Evolutionary conservation across 1,140 invertebrate genomes (phyloP).

Genomic region (Diuraphis noxia): DNA sequence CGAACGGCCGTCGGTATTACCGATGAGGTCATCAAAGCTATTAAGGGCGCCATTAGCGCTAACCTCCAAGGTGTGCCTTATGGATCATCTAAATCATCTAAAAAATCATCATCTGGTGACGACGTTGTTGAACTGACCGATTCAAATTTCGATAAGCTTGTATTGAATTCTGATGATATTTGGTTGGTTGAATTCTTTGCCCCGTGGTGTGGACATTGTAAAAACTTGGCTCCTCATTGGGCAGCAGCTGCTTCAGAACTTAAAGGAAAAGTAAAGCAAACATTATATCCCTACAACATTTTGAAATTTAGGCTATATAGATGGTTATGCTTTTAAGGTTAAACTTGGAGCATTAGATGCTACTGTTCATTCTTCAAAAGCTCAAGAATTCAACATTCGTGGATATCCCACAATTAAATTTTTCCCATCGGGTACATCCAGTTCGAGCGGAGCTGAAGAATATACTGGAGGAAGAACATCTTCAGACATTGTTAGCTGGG

Average conservation of each 20-base stretch:
- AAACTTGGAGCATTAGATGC: conserved; percentile 97
- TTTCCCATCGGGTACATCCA: conserved; percentile 83
- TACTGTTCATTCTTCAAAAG: conserved; percentile 84
- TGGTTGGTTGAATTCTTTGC: conserved; percentile 96
- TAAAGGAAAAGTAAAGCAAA: conserved; percentile 77
- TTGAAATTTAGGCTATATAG: background rate
- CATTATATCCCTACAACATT: background rate
- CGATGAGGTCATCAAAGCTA: conserved; percentile 77
- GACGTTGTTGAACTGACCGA: conserved; percentile 91
- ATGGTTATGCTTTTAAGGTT: conserved; percentile 62
- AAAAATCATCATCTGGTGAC: conserved; percentile 55
- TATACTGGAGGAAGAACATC: conserved; percentile 90
- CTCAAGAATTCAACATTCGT: conserved; percentile 76
- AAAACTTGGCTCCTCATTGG: conserved; percentile 76
- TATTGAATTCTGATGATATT: conserved; percentile 80
- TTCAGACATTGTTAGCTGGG: conserved; percentile 89
- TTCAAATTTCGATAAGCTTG: conserved; percentile 85
- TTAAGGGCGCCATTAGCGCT: conserved; percentile 70
- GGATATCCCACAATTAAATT: conserved; percentile 98
- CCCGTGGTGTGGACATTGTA: conserved; percentile 90
- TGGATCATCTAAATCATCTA: conserved; percentile 53
- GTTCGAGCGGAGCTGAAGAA: conserved; percentile 70
- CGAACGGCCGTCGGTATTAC: conserved; percentile 85
- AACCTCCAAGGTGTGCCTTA: conserved; percentile 66
- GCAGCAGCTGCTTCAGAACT: conserved; percentile 89